These are phyloP conservation scores for Choloepus didactylus DNA, from an alignment of 2,797 vertebrate species.

Conservation along the genomic window DNA sequence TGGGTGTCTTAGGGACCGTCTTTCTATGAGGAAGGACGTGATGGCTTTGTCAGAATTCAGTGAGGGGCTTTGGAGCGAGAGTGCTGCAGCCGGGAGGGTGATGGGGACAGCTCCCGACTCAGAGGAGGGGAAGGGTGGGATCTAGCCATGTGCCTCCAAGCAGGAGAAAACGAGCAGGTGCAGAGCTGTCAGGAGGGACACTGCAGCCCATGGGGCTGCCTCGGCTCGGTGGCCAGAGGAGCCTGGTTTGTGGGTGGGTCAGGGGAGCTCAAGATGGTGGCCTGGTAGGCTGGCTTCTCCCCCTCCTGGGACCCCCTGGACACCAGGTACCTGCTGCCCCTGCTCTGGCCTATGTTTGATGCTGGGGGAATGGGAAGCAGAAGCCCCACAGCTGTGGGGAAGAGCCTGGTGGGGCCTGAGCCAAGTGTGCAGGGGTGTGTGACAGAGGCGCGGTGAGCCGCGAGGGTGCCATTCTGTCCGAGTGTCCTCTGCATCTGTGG, in stretches of 20 bases:
- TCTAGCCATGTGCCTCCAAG: not conserved
- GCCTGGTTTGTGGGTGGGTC: not conserved
- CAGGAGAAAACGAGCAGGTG: not conserved
- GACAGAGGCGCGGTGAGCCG: fast-evolving
- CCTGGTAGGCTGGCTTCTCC: not conserved
- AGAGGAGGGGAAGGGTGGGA: not conserved
- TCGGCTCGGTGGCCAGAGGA: not conserved
- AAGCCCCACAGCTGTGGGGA: no score
- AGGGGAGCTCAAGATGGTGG: not conserved
- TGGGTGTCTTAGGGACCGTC: not conserved
- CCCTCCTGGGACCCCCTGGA: no score
- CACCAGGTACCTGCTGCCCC: not conserved
- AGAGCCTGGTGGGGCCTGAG: no score
- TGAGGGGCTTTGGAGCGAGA: not conserved
- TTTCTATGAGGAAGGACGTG: not conserved
- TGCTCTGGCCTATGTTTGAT: not conserved
- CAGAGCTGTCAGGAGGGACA: not conserved
- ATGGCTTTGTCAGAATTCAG: not conserved
- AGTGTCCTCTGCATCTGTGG: conserved; percentile 77
- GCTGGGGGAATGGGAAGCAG: no score
- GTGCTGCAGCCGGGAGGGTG: no score
- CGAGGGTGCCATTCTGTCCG: not conserved
- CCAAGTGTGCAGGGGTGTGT: not conserved
- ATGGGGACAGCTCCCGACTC: not conserved
- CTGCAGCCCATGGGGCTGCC: not conserved